Percentiles rank a stretch among this genome's conserved stretches.
Conservation (phyloP, 2,797 vertebrate genomes). For the Falco biarmicus region DNA sequence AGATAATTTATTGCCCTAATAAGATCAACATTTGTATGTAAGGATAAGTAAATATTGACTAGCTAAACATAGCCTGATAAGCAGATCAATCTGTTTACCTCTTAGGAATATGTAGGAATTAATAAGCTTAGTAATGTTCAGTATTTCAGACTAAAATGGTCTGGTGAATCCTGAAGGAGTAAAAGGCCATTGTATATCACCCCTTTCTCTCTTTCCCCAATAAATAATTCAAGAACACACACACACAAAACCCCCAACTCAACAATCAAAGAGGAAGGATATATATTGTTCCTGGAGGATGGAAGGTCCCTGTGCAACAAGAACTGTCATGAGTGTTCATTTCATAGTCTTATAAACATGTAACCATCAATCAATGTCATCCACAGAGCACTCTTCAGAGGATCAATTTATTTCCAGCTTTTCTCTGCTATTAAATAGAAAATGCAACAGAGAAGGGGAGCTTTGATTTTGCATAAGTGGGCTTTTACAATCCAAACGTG, state of each 20-base stretch:
- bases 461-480: not conserved
- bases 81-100: conserved; percentile 14
- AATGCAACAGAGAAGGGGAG: not conserved
- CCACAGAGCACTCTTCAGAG: not conserved
- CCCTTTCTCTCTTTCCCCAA: not conserved
- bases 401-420: not conserved
- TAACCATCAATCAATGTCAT: not conserved
- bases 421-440: conserved; percentile 5
- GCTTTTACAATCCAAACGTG: not conserved
- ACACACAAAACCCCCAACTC: not conserved
- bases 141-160: not conserved
- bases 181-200: not conserved
- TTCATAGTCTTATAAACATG: not conserved
- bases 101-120: conserved; percentile 8
- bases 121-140: not conserved
- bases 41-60: conserved; percentile 32
- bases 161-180: not conserved
- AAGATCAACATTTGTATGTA: not conserved
- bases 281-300: not conserved
- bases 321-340: not conserved
- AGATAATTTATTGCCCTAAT: conserved; percentile 12
- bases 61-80: conserved; percentile 14
- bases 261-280: not conserved
- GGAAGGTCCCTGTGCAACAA: not conserved
- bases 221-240: not conserved